Percentiles rank a stretch among this genome's conserved stretches.
Conservation (phyloP, 2,797 vertebrate species). For the Brotula barbata region DNA sequence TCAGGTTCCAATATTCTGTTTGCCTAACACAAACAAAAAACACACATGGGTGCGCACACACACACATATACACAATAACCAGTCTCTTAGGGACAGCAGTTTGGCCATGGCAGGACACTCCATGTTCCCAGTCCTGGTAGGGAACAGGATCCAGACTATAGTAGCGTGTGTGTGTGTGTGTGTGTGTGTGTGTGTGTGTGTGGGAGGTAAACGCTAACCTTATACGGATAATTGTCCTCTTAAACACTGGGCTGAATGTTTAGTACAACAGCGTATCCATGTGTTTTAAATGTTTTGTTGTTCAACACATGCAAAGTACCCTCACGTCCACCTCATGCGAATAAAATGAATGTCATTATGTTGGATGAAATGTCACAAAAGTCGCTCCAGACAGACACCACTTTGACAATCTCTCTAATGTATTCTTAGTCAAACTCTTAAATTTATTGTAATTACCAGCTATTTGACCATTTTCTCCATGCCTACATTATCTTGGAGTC, state of each 20-base stretch:
- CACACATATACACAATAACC: not conserved
- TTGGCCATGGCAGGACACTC: not conserved
- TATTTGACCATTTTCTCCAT: conserved; percentile 74
- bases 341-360: conserved; percentile 39
- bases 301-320: conserved; percentile 1
- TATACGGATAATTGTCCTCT: too few species aligned
- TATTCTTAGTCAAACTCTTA: conserved; percentile 73
- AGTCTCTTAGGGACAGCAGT: conserved; percentile 6
- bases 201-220: not conserved
- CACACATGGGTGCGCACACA: conserved; percentile 6
- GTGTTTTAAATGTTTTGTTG: not conserved
- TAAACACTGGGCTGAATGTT: not conserved
- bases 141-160: not conserved
- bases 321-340: not conserved
- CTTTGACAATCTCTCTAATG: conserved; percentile 69
- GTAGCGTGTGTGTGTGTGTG: not conserved
- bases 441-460: conserved; percentile 74
- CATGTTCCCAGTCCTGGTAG: not conserved
- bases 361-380: conserved; percentile 39
- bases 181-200: not conserved
- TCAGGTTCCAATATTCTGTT: not conserved
- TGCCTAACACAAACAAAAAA: not conserved
- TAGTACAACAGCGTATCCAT: not conserved
- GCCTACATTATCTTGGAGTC: conserved; percentile 71
- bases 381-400: conserved; percentile 41